A percentile compares a stretch with the other conserved stretches of the same genome.
Conservation (phyloP, 1,140 invertebrate genomes). For the Tribolium castaneum region DNA sequence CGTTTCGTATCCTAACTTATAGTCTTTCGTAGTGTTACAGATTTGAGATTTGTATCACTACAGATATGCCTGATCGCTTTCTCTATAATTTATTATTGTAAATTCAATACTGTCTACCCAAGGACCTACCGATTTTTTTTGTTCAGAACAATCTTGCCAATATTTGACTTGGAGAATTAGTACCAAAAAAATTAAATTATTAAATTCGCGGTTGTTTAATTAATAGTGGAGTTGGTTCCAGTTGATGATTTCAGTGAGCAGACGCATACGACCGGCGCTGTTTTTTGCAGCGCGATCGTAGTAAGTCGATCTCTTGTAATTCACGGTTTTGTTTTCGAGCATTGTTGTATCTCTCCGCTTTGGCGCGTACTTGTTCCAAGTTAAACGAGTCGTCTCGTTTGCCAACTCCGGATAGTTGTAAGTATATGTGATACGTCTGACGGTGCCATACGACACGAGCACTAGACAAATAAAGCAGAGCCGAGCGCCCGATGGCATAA, state of each 20-base stretch:
- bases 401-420: slow-evolving; percentile 9
- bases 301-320: neutral
- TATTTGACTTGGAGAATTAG: too few relatives aligned
- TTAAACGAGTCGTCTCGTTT: neutral
- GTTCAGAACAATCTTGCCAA: too few relatives aligned
- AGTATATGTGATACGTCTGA: slow-evolving; percentile 3
- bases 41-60: too few relatives aligned
- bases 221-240: neutral
- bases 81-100: too few relatives aligned
- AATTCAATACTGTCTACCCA: too few relatives aligned
- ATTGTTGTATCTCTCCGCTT: neutral
- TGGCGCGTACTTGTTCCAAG: neutral
- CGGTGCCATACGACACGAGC: slow-evolving; percentile 1
- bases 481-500: neutral
- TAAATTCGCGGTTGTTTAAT: too few relatives aligned
- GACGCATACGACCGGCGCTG: neutral
- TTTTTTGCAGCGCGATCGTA: neutral
- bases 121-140: too few relatives aligned
- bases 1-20: too few relatives aligned
- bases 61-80: too few relatives aligned
- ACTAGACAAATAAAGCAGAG: neutral
- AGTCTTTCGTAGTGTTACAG: too few relatives aligned
- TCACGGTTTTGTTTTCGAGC: slow-evolving; percentile 3
- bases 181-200: too few relatives aligned
- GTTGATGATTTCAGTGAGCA: neutral